Percentiles rank a stretch among this genome's conserved stretches.
These are phyloP conservation scores for Diaperis boleti DNA, from an alignment of 2,888 invertebrate genomes.

Conservation along the genomic window DNA sequence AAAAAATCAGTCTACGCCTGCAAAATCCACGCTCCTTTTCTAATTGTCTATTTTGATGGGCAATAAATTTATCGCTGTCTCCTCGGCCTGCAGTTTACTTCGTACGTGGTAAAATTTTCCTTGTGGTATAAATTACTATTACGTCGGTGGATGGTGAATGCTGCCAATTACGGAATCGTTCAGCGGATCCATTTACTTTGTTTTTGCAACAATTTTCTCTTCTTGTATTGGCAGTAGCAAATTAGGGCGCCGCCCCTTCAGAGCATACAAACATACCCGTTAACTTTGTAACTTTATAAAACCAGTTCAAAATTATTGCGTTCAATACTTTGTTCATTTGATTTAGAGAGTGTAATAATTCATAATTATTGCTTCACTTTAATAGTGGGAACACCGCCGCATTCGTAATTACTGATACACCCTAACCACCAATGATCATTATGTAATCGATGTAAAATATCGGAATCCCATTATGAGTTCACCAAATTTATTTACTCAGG, in stretches of 20 bases:
- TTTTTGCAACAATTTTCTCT: not conserved
- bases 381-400: constrained; percentile 6
- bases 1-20: no score
- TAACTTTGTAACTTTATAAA: not conserved
- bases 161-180: not conserved
- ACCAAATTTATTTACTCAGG: not conserved
- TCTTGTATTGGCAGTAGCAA: not conserved
- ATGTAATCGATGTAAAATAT: constrained; percentile 8
- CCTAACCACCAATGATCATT: constrained; percentile 10
- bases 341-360: constrained; percentile 10
- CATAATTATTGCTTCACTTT: constrained; percentile 9
- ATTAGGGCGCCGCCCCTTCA: constrained; percentile 1
- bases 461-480: not conserved
- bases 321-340: not conserved
- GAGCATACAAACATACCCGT: not conserved
- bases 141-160: not conserved
- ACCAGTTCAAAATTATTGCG: constrained; percentile 7
- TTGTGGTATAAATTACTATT: not conserved
- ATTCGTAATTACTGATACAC: constrained; percentile 16
- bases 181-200: no score
- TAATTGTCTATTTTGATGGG: no score
- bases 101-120: not conserved
- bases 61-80: no score
- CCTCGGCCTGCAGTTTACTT: no score
- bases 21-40: no score